Conservation (phyloP, 2,113 vertebrate genomes). For the Urocitellus parryii region DNA sequence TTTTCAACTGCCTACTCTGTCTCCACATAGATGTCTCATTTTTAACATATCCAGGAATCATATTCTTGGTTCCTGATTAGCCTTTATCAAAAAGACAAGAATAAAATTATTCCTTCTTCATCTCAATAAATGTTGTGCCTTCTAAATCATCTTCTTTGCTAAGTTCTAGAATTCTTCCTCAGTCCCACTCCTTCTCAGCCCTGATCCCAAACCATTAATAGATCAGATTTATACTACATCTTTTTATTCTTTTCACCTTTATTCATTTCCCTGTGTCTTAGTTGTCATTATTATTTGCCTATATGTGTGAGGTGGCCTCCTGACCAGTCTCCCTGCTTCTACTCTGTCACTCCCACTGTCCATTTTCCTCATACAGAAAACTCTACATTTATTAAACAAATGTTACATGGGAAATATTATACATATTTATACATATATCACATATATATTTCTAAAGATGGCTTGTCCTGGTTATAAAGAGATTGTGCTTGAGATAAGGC, state of each 20-base stretch:
- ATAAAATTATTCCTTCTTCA: constrained; percentile 44
- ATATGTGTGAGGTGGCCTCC: background rate
- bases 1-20: background rate
- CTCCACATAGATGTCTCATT: background rate
- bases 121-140: background rate
- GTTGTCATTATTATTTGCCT: background rate
- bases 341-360: background rate
- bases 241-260: background rate
- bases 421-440: too few relatives aligned
- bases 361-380: background rate
- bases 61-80: background rate
- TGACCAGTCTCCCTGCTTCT: background rate
- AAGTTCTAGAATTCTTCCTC: background rate
- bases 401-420: background rate
- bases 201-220: background rate
- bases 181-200: background rate
- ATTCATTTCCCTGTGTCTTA: background rate
- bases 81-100: background rate
- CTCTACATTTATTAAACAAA: background rate
- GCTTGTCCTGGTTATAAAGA: background rate
- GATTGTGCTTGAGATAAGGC: background rate
- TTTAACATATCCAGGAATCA: background rate
- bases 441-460: background rate
- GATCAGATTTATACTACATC: background rate
- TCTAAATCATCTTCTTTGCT: background rate